phyloP scores from a whole-genome alignment of 2,113 vertebrate species.

The Herpailurus yagouaroundi region DNA sequence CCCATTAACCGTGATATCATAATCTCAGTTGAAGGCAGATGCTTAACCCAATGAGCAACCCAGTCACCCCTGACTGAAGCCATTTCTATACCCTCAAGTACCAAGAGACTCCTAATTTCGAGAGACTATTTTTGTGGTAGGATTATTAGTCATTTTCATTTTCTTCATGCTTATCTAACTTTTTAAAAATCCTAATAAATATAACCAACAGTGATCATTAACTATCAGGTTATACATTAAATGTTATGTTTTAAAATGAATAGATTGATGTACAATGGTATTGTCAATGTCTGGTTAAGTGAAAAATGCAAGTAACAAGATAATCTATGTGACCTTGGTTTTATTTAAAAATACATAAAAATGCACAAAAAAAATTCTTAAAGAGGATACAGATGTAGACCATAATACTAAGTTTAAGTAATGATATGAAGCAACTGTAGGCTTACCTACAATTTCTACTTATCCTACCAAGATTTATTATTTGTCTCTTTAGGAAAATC shows the following conservation, averaged over 20 bases:
- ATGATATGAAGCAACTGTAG: background rate
- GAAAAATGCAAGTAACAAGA: background rate
- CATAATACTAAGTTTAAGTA: background rate
- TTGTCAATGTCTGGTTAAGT: background rate
- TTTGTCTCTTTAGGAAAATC: background rate
- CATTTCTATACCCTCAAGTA: background rate
- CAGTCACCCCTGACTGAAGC: background rate
- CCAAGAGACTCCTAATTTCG: background rate
- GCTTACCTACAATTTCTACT: constrained; percentile 7
- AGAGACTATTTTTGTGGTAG: background rate
- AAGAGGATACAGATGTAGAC: background rate
- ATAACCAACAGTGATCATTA: background rate
- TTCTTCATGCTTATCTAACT: background rate
- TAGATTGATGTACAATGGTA: background rate
- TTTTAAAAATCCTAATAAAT: background rate
- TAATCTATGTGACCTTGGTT: background rate
- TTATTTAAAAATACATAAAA: background rate
- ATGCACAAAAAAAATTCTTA: background rate
- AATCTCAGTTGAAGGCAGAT: too few relatives aligned
- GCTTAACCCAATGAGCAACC: too few relatives aligned
- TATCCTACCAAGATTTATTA: background rate
- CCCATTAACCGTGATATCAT: too few relatives aligned
- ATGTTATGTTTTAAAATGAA: background rate
- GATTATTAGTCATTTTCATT: background rate
- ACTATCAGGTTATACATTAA: background rate